Evolutionary conservation across 2,797 vertebrate species (phyloP).

Genomic region (Trichosurus vulpecula): DNA sequence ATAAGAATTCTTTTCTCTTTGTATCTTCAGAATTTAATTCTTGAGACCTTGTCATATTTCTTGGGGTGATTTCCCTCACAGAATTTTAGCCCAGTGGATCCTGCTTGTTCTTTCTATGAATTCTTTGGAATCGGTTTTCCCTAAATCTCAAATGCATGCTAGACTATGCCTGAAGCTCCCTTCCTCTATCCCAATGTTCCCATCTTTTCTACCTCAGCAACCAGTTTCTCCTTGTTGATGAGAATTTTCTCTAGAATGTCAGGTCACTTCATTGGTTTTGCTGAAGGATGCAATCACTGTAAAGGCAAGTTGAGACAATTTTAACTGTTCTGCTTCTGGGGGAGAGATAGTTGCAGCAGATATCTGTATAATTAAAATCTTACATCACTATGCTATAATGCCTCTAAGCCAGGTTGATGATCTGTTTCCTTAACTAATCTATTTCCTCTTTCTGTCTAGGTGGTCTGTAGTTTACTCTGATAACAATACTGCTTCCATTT

Average conservation of each 20-base stretch:
- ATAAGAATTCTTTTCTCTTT: background rate
- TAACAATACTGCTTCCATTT: background rate
- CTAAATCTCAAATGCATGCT: background rate
- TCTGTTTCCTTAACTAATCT: background rate
- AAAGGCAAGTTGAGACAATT: background rate
- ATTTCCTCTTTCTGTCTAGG: background rate
- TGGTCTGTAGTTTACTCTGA: background rate
- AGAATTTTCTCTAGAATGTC: background rate
- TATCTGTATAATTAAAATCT: background rate
- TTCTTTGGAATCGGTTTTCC: background rate
- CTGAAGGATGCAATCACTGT: background rate
- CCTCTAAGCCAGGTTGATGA: background rate
- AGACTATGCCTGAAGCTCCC: background rate
- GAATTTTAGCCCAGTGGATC: too few relatives aligned
- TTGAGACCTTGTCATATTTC: background rate
- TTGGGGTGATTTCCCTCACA: background rate
- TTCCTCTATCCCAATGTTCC: background rate
- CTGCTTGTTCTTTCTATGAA: background rate
- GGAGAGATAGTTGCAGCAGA: background rate
- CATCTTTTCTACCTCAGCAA: background rate
- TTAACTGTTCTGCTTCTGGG: background rate
- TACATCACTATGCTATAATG: background rate
- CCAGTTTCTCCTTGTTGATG: background rate
- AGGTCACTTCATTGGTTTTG: background rate
- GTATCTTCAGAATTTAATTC: background rate